phyloP scores from a whole-genome alignment of 2,113 vertebrate genomes.

The Stegostoma tigrinum region DNA sequence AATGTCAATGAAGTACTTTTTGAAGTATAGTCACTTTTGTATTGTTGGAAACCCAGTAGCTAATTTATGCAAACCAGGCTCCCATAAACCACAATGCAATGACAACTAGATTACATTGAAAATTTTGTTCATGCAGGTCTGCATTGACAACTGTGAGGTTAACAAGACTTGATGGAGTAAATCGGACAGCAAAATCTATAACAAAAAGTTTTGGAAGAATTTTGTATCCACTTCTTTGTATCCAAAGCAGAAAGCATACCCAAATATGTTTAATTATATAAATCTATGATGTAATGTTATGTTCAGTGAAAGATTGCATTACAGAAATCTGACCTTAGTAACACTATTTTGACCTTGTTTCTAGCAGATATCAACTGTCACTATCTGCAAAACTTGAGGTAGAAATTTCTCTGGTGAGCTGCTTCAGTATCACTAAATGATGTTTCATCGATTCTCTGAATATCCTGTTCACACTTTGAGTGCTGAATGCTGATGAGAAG shows the following conservation, averaged over 20 bases:
- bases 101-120: background rate
- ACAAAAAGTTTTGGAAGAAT: background rate
- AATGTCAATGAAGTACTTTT: too few relatives aligned
- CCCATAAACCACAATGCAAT: background rate
- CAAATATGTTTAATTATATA: background rate
- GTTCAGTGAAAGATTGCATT: background rate
- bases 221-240: background rate
- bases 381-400: background rate
- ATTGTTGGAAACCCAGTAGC: background rate
- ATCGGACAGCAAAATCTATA: background rate
- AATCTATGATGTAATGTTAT: background rate
- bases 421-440: background rate
- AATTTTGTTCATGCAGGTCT: background rate
- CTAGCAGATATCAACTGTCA: background rate
- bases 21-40: background rate
- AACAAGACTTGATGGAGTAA: background rate
- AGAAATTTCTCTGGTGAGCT: background rate
- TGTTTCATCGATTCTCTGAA: background rate
- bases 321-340: background rate
- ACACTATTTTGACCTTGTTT: background rate
- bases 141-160: background rate
- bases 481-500: background rate
- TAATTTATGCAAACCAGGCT: background rate
- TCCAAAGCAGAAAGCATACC: background rate
- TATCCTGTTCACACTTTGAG: background rate